Evolutionary conservation across 2,113 vertebrate species (phyloP).

Genomic region (Sorex fumeus): DNA sequence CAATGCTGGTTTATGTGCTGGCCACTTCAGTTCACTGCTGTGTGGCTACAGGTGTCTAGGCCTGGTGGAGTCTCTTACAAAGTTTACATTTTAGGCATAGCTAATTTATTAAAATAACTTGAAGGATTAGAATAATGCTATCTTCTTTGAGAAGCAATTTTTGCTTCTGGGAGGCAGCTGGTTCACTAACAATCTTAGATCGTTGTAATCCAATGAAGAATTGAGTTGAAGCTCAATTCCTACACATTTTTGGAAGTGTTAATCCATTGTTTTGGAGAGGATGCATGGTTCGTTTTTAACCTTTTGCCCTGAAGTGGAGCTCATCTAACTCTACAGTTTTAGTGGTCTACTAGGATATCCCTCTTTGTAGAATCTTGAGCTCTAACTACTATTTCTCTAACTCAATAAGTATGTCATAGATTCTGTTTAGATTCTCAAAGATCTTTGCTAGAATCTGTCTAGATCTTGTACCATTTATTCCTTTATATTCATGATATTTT

Average conservation of each 20-base stretch:
- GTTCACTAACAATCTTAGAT: not conserved
- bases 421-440: not conserved
- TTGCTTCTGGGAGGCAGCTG: not conserved
- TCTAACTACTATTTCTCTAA: not conserved
- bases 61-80: not conserved
- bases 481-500: not conserved
- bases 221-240: not conserved
- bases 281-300: not conserved
- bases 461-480: not conserved
- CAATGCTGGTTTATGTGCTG: not conserved
- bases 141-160: not conserved
- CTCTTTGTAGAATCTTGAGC: not conserved
- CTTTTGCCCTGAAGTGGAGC: not conserved
- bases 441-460: not conserved
- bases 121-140: not conserved
- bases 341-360: not conserved
- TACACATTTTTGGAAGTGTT: not conserved
- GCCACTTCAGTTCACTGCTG: not conserved
- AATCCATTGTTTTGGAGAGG: not conserved
- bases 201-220: conserved; percentile 16
- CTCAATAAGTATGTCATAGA: not conserved
- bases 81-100: not conserved
- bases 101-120: not conserved
- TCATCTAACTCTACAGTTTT: not conserved
- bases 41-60: not conserved